Base-by-base conservation (phyloP, 2,113 vertebrate genomes). In the Solea solea region DNA sequence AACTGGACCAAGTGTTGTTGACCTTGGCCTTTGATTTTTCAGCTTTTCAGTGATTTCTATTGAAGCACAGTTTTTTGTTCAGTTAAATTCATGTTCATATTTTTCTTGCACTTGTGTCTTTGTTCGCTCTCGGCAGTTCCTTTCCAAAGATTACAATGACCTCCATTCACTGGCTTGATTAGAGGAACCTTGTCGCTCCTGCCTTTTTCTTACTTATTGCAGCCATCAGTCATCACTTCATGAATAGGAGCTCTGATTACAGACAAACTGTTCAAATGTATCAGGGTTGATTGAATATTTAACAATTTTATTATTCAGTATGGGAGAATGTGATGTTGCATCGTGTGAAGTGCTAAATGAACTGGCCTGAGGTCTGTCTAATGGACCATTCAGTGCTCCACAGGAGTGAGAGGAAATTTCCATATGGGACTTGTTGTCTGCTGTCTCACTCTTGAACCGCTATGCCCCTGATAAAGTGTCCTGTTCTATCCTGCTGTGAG, bases 341-440 rank as follows among this genome's bases (percentile, higher is more conserved):
- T 34, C 34, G 5, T 34, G 34, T 34, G 34, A 34, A 34, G 34
- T 34, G 34, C 34, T 34, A 34, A 34, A 34, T 4, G 3, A 34
- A 34, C 3, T 34, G 34, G 34, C 3, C 34, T 6, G 1, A 34
- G 34, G 34, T 34, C 34, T 34, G 1, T 6, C 34, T 4, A 3
- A 34, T 34, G 34, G 34, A 6, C 34, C 34, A 34, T 34, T 34
- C 34, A 34, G 34, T 5, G 5, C 44, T 7, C 12, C 9, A 45
- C 9, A 21, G 27, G 51, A 65, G 56, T 5, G 11, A 71, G 70
- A 70, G 78, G 54, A 86, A 85, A 72, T 86, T 88, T 88, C 84
- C 90, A 87, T 21, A 21, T 88, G 81, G 57, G 57, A 39, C 57
- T 60, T 86, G 69, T 72, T 80, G 70, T 77, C 69, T 73, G 49